Conservation (phyloP, 2,888 invertebrate species). For the Noctua janthe region DNA sequence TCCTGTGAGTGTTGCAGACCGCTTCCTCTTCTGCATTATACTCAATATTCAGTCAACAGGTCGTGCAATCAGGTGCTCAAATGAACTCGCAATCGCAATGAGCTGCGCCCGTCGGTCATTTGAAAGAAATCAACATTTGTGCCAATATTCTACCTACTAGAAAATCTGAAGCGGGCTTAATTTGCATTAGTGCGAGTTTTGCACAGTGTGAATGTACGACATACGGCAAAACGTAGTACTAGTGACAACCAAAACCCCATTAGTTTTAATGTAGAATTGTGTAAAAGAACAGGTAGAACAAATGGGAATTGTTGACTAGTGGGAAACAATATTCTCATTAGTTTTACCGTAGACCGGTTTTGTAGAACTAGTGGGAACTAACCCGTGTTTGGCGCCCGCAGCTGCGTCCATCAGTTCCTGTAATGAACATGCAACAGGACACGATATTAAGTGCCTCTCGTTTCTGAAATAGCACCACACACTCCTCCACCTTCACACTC, state of each 20-base stretch:
- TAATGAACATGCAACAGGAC: background rate
- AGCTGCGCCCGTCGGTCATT: background rate
- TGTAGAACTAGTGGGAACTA: no score
- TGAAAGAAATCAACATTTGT: background rate
- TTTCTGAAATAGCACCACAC: background rate
- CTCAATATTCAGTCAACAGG: constrained; percentile 3
- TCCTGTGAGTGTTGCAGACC: background rate
- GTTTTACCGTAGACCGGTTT: no score
- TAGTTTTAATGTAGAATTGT: no score
- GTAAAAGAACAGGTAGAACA: no score
- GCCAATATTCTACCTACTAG: no score
- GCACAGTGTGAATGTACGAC: no score
- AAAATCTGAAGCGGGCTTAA: no score
- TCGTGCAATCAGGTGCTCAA: background rate
- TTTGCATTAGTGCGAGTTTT: no score
- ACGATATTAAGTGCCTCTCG: background rate
- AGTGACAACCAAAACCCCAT: no score
- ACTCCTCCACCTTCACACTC: background rate
- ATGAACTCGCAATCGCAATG: constrained; percentile 13
- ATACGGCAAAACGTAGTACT: no score
- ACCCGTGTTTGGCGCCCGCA: background rate
- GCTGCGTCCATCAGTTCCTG: background rate
- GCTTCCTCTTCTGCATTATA: constrained; percentile 3
- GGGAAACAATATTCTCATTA: no score
- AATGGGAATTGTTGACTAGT: no score